A percentile compares a stretch with the other conserved stretches of the same genome.
These are phyloP conservation scores for Caenorhabditis sp. DNA, from an alignment of 2,888 invertebrate genomes.

Conservation along the genomic window DNA sequence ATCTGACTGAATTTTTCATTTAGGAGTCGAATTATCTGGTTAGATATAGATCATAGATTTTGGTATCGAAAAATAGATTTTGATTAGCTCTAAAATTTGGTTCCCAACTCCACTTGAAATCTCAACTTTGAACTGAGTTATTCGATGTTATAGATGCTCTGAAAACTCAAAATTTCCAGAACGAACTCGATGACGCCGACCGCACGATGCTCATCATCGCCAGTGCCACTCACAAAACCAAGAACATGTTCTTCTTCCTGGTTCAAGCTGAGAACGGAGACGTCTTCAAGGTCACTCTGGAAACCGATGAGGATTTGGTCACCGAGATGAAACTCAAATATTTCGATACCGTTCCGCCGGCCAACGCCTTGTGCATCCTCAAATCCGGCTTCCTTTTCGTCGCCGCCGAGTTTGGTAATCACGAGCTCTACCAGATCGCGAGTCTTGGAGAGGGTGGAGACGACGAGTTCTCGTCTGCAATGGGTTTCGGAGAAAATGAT, in stretches of 20 bases:
- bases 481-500: slow-evolving; percentile 92
- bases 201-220: slow-evolving; percentile 99
- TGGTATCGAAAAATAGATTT: too few species aligned
- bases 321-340: slow-evolving; percentile 99
- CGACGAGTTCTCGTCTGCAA: slow-evolving; percentile 96
- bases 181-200: slow-evolving; percentile 99
- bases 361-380: slow-evolving; percentile 96
- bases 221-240: slow-evolving; percentile 98
- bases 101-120: too few species aligned
- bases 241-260: slow-evolving; percentile 99
- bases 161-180: slow-evolving; percentile 84
- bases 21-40: too few species aligned
- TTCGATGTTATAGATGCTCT: too few species aligned
- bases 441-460: slow-evolving; percentile 99
- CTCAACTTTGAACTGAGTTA: too few species aligned
- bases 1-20: too few species aligned
- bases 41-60: too few species aligned
- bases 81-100: too few species aligned
- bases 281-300: slow-evolving; percentile 96
- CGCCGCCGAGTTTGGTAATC: slow-evolving; percentile 99
- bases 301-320: slow-evolving; percentile 96
- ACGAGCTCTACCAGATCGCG: slow-evolving; percentile 98
- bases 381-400: slow-evolving; percentile 99
- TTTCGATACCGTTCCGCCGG: slow-evolving; percentile 98
- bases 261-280: slow-evolving; percentile 99